Base-by-base conservation (phyloP, 1,140 invertebrate genomes). In the Bursaphelenchus mucronatus region DNA sequence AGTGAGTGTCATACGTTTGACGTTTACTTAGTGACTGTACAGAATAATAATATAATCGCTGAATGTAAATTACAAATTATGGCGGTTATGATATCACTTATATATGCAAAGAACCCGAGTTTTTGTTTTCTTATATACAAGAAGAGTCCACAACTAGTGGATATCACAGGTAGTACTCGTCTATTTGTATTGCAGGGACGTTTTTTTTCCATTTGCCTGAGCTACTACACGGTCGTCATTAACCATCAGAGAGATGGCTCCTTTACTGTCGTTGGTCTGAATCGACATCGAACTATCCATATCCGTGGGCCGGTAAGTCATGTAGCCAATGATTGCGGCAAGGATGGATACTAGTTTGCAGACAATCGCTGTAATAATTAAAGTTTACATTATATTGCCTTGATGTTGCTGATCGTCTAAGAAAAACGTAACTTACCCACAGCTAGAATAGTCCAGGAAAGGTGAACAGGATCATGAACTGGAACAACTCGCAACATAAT, bases 401-500 rank as follows among this genome's bases (percentile, higher is more conserved):
- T 19, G 44, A 41, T 63, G 21, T 69, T 15, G 8, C 40, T 66
- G n/a, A 44, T 41, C 19, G 47, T 17, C 8, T 9, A 8, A 41
- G 5, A 17, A 54, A 19, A 10, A n/a, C 8, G 52, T 8, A 8
- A 66, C 57, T 64, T 61, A 79, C 77, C 78, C 43, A 80, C 67
- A 19, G 70, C 78, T 62, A 79, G 73, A 17, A 79, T 80, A 8
- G 78, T 80, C 78, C 76, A 79, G 10, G 73, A 68, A 7, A n/a
- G n/a, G n/a, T n/a, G n/a, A n/a, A n/a, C n/a, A n/a, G n/a, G n/a
- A n/a, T n/a, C n/a, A 53, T 80, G 76, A 57, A 80, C 79, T 13
- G 78, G 78, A 49, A 80, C 74, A 5, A 80, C 79, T 11, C 78
- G 65, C 10, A 80, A 68, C 76, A 80, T 80, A 19, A 80, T 81